phyloP scores from a whole-genome alignment of 2,113 vertebrate genomes.

The Hypomesus transpacificus region DNA sequence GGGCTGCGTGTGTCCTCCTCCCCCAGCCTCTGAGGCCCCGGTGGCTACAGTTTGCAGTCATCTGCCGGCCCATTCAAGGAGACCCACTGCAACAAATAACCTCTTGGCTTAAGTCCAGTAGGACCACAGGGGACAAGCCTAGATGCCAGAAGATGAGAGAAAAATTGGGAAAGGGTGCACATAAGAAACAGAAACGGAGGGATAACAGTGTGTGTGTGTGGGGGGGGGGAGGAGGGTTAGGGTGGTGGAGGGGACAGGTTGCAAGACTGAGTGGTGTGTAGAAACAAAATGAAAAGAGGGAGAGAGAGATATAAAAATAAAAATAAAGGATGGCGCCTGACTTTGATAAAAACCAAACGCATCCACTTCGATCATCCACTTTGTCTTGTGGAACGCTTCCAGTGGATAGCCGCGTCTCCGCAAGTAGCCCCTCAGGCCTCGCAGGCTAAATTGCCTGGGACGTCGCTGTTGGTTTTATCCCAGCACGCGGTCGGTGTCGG shows the following conservation, averaged over 20 bases:
- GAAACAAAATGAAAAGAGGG: not conserved
- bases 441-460: slow-evolving; percentile 22
- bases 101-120: slow-evolving; percentile 28
- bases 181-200: not conserved
- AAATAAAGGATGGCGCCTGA: not conserved
- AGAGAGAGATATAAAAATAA: not conserved
- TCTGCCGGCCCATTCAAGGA: slow-evolving; percentile 21
- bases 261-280: not conserved
- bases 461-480: slow-evolving; percentile 22
- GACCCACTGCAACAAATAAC: slow-evolving; percentile 36
- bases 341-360: not conserved
- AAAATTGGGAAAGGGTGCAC: not conserved
- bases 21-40: not conserved
- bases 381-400: not conserved
- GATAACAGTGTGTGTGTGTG: not conserved
- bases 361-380: not conserved
- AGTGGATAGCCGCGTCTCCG: not conserved
- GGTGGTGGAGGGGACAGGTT: not conserved
- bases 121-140: slow-evolving; percentile 32
- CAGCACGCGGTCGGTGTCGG: slow-evolving; percentile 18
- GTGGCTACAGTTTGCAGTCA: slow-evolving; percentile 18
- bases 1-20: not conserved
- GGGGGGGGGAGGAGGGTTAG: not conserved
- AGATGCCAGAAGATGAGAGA: slow-evolving; percentile 24
- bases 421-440: slow-evolving; percentile 16